Conservation (phyloP, 2,113 vertebrate species). For the Platysteira castanea region DNA sequence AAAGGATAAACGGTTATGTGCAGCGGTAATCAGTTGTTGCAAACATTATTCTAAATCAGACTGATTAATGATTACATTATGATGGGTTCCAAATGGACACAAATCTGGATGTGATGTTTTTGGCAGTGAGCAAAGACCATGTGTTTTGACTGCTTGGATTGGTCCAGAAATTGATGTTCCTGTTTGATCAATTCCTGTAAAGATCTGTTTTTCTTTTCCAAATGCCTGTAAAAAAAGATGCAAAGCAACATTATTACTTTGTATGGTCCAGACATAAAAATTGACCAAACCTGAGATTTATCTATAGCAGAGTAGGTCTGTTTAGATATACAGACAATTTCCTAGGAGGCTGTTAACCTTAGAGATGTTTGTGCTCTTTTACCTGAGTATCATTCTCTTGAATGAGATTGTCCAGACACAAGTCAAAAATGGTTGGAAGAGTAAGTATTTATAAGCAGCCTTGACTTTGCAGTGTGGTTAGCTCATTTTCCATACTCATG, state of each 20-base stretch:
- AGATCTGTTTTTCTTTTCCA: not conserved
- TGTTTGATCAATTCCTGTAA: not conserved
- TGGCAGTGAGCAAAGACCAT: not conserved
- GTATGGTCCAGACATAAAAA: not conserved
- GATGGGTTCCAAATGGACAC: not conserved
- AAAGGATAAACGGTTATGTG: not conserved
- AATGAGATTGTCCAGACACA: not conserved
- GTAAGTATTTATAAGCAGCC: not conserved
- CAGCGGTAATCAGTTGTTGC: constrained; percentile 12
- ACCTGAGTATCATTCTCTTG: not conserved
- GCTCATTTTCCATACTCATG: not conserved
- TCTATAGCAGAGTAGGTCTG: not conserved
- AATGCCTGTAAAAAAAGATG: not conserved
- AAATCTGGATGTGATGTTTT: not conserved
- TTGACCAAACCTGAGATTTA: not conserved
- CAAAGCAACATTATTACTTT: not conserved
- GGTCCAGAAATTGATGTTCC: not conserved
- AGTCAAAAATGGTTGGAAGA: not conserved
- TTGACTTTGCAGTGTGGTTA: not conserved
- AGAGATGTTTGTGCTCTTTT: not conserved
- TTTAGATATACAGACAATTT: not conserved
- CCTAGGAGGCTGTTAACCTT: not conserved
- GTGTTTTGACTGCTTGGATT: constrained; percentile 5
- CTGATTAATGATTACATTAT: constrained; percentile 29
- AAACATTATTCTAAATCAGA: constrained; percentile 13